Evolutionary conservation across 2,888 invertebrate genomes (phyloP).

Genomic region (Chesias legatella): DNA sequence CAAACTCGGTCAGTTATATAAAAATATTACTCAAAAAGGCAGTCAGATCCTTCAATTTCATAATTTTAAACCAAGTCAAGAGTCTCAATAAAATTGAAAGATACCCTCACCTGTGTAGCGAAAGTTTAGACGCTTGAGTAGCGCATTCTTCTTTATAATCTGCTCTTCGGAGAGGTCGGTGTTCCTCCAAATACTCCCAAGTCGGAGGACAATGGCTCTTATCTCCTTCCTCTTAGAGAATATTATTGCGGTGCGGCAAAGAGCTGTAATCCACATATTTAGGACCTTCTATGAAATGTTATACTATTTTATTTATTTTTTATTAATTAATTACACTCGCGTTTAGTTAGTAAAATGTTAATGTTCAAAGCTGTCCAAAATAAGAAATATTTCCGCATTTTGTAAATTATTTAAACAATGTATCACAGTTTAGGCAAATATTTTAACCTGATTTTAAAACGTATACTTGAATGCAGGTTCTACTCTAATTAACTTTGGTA

Average conservation of each 20-base stretch:
- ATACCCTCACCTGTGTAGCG: slow-evolving; percentile 36
- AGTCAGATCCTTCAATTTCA: slow-evolving; percentile 7
- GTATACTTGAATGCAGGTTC: no score
- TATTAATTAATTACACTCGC: slow-evolving; percentile 9
- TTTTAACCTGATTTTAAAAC: no score
- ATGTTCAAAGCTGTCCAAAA: not conserved
- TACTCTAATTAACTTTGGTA: no score
- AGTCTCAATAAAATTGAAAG: slow-evolving; percentile 8
- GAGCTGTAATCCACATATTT: no score
- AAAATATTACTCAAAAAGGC: no score
- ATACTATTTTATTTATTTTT: no score
- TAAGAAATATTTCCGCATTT: no score
- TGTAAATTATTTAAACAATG: no score
- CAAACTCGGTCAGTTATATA: no score
- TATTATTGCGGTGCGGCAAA: slow-evolving; percentile 33
- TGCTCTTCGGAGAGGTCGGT: slow-evolving; percentile 34
- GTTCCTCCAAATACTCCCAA: slow-evolving; percentile 35
- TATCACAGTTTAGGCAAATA: no score
- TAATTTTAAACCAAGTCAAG: slow-evolving; percentile 12
- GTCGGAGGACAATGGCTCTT: slow-evolving; percentile 29
- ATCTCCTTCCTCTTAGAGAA: slow-evolving; percentile 28
- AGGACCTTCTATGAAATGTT: slow-evolving; percentile 26
- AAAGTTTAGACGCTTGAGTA: slow-evolving; percentile 40
- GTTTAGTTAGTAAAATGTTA: slow-evolving; percentile 1
- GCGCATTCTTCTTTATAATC: slow-evolving; percentile 37